phyloP scores from a whole-genome alignment of 2,888 invertebrate genomes.

The Nomada fucata region DNA sequence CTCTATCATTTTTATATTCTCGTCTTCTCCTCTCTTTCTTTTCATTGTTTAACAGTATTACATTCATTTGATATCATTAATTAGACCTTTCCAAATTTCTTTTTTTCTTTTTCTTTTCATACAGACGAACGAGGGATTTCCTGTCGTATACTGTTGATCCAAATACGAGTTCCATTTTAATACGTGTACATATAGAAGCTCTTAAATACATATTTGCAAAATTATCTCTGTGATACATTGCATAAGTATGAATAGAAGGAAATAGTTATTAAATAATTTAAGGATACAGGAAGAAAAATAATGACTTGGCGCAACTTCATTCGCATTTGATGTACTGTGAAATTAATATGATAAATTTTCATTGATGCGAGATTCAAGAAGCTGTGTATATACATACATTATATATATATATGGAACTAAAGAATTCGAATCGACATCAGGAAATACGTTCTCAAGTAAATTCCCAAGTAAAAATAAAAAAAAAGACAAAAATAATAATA shows the following conservation, averaged over 20 bases:
- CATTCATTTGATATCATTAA: constrained; percentile 35
- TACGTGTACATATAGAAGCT: constrained; percentile 30
- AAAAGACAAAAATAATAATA: background rate
- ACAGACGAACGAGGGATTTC: too few species aligned
- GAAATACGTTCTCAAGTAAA: constrained; percentile 29
- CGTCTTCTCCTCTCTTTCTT: background rate
- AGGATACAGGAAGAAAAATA: constrained; percentile 25
- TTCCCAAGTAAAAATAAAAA: constrained; percentile 22
- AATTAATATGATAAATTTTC: constrained; percentile 26
- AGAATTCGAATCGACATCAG: constrained; percentile 5
- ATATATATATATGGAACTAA: constrained; percentile 6
- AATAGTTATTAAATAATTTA: constrained; percentile 41
- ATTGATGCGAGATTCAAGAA: constrained; percentile 31
- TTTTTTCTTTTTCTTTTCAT: background rate
- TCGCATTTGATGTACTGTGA: constrained; percentile 10
- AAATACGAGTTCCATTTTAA: constrained; percentile 31
- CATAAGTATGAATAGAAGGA: constrained; percentile 42
- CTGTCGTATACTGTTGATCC: constrained; percentile 28
- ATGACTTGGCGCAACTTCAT: constrained; percentile 26
- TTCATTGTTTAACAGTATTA: constrained; percentile 33
- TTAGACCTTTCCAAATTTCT: constrained; percentile 18
- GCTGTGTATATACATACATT: constrained; percentile 25
- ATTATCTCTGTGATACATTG: constrained; percentile 55
- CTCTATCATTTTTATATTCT: constrained; percentile 29
- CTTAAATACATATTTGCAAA: constrained; percentile 26